Evolutionary conservation across 2,113 vertebrate genomes (phyloP).

Genomic region (Lophochroa leadbeateri): DNA sequence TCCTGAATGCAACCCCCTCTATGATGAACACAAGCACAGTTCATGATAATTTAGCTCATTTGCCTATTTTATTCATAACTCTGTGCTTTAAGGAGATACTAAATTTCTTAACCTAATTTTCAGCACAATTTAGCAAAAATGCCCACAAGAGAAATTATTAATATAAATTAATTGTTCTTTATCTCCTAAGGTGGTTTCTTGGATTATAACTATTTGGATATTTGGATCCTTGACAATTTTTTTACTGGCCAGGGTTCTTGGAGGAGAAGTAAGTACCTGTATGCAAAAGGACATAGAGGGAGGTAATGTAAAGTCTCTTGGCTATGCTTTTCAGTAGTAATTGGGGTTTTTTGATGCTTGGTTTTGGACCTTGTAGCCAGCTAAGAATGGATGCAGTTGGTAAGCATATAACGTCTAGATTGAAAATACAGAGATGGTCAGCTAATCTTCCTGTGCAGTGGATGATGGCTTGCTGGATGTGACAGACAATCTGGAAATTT

Average conservation of each 20-base stretch:
- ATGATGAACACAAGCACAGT: background rate
- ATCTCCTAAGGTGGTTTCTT: conserved; percentile 91
- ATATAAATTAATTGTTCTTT: background rate
- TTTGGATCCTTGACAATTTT: conserved; percentile 98
- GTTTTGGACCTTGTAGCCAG: background rate
- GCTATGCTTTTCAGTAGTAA: background rate
- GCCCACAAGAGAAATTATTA: background rate
- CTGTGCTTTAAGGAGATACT: background rate
- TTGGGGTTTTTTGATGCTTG: background rate
- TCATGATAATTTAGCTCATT: background rate
- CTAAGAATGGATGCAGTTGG: background rate
- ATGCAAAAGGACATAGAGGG: background rate
- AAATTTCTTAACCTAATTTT: background rate
- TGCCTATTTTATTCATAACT: background rate
- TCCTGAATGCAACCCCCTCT: background rate
- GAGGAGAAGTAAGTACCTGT: conserved; percentile 89
- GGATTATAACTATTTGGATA: conserved; percentile 99
- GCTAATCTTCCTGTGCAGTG: background rate
- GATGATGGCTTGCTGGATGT: background rate
- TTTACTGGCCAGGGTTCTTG: conserved; percentile 94
- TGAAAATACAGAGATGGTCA: background rate
- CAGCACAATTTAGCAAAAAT: background rate
- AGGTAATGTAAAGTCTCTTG: background rate
- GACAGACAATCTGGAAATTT: background rate
- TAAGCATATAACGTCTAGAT: background rate